These are phyloP conservation scores for Merops nubicus DNA, from an alignment of 2,113 vertebrate species.

Conservation along the genomic window DNA sequence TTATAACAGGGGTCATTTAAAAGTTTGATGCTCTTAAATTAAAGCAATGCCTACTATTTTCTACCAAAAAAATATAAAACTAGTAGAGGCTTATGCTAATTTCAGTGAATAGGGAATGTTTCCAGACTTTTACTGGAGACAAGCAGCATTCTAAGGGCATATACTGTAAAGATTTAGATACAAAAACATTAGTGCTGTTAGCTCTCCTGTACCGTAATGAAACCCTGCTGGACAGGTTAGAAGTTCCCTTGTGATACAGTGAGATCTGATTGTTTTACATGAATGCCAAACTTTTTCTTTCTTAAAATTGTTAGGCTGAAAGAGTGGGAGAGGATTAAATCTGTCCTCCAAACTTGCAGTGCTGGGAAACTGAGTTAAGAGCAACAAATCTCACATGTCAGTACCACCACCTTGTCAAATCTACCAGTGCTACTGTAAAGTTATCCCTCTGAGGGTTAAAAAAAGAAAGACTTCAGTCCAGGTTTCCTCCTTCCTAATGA, in stretches of 20 bases:
- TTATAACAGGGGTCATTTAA: background rate
- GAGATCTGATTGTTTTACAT: background rate
- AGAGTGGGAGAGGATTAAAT: background rate
- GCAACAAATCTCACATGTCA: background rate
- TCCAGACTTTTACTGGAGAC: background rate
- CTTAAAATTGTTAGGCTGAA: background rate
- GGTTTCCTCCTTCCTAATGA: background rate
- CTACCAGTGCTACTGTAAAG: background rate
- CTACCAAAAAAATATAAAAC: background rate
- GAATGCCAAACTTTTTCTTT: background rate
- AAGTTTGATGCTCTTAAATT: slow-evolving; percentile 16
- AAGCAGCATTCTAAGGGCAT: background rate
- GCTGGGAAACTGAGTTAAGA: background rate
- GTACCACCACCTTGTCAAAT: background rate
- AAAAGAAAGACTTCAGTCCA: background rate
- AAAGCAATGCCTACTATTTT: background rate
- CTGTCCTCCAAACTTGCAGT: background rate
- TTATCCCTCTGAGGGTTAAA: background rate
- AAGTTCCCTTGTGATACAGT: background rate
- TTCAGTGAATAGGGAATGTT: background rate
- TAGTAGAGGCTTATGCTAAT: background rate
- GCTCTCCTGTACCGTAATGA: background rate
- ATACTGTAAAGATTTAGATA: background rate
- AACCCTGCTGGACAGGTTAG: background rate
- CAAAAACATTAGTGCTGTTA: background rate